Percentiles rank a stretch among this genome's conserved stretches.
These are phyloP conservation scores for Lepus americanus DNA, from an alignment of 2,113 vertebrate species.

Conservation along the genomic window DNA sequence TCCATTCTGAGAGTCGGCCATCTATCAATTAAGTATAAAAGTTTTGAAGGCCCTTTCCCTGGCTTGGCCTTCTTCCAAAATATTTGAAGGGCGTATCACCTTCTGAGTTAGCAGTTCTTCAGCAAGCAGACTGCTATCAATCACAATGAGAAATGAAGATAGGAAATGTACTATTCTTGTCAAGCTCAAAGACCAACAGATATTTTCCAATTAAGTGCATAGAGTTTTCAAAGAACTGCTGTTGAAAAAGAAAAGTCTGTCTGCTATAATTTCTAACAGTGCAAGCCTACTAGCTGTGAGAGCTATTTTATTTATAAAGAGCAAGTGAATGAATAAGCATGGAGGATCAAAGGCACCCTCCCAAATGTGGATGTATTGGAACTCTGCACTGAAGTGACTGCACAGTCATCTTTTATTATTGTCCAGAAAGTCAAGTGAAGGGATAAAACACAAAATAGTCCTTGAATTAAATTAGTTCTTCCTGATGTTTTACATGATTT, in stretches of 20 bases:
- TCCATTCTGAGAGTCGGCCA: slow-evolving; percentile 58
- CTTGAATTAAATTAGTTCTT: slow-evolving; percentile 19
- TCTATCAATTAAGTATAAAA: slow-evolving; percentile 73
- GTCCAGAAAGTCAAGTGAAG: slow-evolving; percentile 42
- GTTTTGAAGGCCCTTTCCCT: slow-evolving; percentile 65
- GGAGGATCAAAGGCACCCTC: background rate
- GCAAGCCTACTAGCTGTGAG: slow-evolving; percentile 55
- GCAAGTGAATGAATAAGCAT: slow-evolving; percentile 24
- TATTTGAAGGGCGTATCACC: slow-evolving; percentile 65
- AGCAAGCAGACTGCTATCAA: slow-evolving; percentile 65
- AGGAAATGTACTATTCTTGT: slow-evolving; percentile 61
- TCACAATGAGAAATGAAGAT: slow-evolving; percentile 70
- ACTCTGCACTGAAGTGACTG: background rate
- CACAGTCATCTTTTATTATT: slow-evolving; percentile 57
- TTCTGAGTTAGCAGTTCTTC: slow-evolving; percentile 66
- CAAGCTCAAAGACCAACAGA: slow-evolving; percentile 63
- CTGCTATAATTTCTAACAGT: slow-evolving; percentile 53
- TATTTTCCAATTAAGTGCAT: slow-evolving; percentile 40
- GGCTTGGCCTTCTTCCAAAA: slow-evolving; percentile 66
- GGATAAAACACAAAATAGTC: slow-evolving; percentile 28
- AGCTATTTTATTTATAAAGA: slow-evolving; percentile 49
- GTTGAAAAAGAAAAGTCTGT: background rate
- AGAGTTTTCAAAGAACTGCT: slow-evolving; percentile 63
- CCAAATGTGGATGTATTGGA: background rate
- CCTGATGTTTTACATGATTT: background rate